Evolutionary conservation across 2,888 invertebrate genomes (phyloP).

Genomic region (Dioctria rufipes): DNA sequence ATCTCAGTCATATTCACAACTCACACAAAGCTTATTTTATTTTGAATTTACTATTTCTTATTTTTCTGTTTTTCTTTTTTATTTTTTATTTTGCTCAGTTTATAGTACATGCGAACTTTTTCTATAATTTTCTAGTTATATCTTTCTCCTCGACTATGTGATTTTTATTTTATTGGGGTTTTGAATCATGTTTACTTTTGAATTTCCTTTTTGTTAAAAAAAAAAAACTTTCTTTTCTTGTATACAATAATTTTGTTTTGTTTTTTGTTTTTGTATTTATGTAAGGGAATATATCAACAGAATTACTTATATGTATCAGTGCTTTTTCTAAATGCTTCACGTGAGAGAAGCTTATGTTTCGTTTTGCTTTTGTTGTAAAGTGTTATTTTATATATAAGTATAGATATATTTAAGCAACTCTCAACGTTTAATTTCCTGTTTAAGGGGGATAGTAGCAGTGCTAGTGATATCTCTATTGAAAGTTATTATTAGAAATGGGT

Average conservation of each 20-base stretch:
- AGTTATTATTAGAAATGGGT: no score
- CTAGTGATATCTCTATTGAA: no score
- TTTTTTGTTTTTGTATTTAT: constrained; percentile 25
- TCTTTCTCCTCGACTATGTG: constrained; percentile 9
- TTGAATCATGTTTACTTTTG: constrained; percentile 4
- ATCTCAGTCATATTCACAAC: constrained; percentile 39
- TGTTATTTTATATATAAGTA: constrained; percentile 1
- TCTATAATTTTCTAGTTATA: constrained; percentile 33
- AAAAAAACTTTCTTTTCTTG: constrained; percentile 1
- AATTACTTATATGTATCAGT: constrained; percentile 41
- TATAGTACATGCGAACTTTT: not conserved
- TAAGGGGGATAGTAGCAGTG: not conserved
- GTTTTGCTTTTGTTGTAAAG: constrained; percentile 31
- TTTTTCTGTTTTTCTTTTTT: constrained; percentile 19
- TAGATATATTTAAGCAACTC: constrained; percentile 1
- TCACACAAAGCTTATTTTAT: constrained; percentile 38
- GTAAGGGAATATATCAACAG: constrained; percentile 38
- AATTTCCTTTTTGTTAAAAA: constrained; percentile 30
- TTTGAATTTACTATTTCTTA: constrained; percentile 25
- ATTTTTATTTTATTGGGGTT: constrained; percentile 4
- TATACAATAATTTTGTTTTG: constrained; percentile 4
- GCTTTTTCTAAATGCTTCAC: constrained; percentile 30
- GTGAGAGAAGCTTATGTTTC: constrained; percentile 19
- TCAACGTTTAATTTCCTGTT: constrained; percentile 2
- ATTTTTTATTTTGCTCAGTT: constrained; percentile 14